These are phyloP conservation scores for Dryomyza anilis DNA, from an alignment of 2,888 invertebrate genomes.

Conservation along the genomic window DNA sequence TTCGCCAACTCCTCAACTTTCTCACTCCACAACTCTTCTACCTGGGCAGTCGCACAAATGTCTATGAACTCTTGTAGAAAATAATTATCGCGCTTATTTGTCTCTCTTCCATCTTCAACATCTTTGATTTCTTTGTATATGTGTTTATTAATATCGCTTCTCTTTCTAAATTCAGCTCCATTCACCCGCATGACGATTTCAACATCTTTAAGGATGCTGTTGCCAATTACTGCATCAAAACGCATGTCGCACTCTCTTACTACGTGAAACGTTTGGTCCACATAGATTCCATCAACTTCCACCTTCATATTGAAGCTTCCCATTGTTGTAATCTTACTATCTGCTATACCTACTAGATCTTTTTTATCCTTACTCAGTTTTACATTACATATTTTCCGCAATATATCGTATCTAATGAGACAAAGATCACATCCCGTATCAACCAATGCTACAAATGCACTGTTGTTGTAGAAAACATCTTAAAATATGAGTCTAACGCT, in stretches of 20 bases:
- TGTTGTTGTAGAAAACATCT: no score
- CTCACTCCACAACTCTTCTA: no score
- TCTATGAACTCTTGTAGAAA: no score
- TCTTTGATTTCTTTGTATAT: no score
- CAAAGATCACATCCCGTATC: conserved; percentile 30
- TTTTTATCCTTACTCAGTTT: not conserved
- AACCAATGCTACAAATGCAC: conserved; percentile 25
- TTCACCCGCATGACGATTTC: not conserved
- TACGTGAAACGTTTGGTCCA: conserved; percentile 25
- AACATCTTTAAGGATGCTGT: conserved; percentile 19
- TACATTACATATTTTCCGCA: conserved; percentile 6
- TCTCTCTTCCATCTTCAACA: no score
- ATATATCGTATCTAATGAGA: conserved; percentile 18
- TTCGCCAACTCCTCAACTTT: no score
- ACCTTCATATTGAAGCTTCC: conserved; percentile 10
- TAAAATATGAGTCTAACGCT: no score
- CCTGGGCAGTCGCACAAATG: no score
- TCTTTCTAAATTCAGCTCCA: not conserved
- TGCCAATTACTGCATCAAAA: conserved; percentile 24
- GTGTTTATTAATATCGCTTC: no score
- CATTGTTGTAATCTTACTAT: conserved; percentile 9
- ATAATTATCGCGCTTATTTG: no score
- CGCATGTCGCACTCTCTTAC: conserved; percentile 21
- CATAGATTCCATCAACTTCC: conserved; percentile 8
- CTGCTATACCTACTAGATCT: conserved; percentile 4